Evolutionary conservation across 2,888 invertebrate species (phyloP).

Genomic region (Leucophenga maculata): DNA sequence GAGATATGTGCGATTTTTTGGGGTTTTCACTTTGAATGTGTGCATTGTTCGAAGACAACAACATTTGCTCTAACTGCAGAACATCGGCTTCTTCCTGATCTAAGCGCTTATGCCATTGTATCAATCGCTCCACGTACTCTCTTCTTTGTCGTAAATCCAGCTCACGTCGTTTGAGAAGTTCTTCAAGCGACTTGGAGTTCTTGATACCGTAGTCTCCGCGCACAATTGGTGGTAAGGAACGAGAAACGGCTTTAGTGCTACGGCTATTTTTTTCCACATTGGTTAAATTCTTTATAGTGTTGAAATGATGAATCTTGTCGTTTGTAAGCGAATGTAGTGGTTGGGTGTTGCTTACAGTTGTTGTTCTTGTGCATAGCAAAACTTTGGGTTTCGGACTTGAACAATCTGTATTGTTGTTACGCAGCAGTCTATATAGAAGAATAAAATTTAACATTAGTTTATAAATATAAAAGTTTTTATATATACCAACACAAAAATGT

Average conservation of each 20-base stretch:
- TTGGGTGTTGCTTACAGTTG: too few species aligned
- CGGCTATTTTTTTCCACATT: not conserved
- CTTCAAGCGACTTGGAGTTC: conserved; percentile 54
- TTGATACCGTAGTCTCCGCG: conserved; percentile 55
- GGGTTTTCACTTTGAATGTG: conserved; percentile 34
- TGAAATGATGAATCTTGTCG: not conserved
- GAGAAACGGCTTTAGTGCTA: not conserved
- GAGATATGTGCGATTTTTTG: not conserved
- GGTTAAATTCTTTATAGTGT: not conserved
- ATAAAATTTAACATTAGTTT: not conserved
- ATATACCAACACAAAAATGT: too few species aligned
- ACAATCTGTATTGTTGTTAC: not conserved
- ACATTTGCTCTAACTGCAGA: conserved; percentile 72
- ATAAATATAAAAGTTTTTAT: too few species aligned
- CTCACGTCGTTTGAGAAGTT: conserved; percentile 72
- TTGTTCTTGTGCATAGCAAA: too few species aligned
- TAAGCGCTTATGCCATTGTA: conserved; percentile 75
- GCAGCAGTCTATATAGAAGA: not conserved
- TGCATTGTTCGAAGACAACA: conserved; percentile 54
- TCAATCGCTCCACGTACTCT: conserved; percentile 73
- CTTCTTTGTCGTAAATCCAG: conserved; percentile 72
- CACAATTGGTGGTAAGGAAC: conserved; percentile 46
- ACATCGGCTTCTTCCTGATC: conserved; percentile 75
- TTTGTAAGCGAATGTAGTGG: too few species aligned
- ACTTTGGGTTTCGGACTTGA: too few species aligned